phyloP scores from a whole-genome alignment of 2,113 vertebrate genomes.

The Mixornis gularis region DNA sequence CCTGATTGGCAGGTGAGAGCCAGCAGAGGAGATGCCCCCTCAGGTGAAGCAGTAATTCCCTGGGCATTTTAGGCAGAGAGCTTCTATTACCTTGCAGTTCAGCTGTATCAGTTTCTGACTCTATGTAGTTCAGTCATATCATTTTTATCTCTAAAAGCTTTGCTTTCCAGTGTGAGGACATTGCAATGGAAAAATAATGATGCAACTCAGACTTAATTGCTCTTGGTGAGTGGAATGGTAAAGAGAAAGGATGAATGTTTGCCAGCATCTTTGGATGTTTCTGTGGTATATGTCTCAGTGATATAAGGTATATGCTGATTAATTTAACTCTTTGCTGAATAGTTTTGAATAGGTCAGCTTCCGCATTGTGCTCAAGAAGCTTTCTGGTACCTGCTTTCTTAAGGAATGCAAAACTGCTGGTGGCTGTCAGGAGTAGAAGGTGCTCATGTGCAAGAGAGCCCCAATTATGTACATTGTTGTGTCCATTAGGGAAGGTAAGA shows the following conservation, averaged over 20 bases:
- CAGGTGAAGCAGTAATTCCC: background rate
- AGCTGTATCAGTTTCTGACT: background rate
- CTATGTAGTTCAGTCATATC: background rate
- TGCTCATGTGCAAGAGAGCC: background rate
- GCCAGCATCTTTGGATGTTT: background rate
- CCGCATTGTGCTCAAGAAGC: background rate
- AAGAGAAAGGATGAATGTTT: background rate
- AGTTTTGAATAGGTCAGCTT: background rate
- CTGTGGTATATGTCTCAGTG: background rate
- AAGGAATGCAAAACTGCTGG: background rate
- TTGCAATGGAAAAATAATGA: background rate
- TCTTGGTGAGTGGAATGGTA: background rate
- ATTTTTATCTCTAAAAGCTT: background rate
- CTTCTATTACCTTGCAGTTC: background rate
- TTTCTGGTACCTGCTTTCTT: background rate
- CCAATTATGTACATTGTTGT: too few species aligned
- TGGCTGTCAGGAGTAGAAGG: background rate
- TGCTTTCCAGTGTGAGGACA: background rate
- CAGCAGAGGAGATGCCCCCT: background rate
- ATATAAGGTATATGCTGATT: background rate
- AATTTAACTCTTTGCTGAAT: background rate
- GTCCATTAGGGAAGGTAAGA: background rate
- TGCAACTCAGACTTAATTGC: background rate
- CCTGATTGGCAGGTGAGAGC: background rate
- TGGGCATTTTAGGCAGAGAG: background rate